These are phyloP conservation scores for Otolemur crassicaudatus DNA, from an alignment of 2,797 vertebrate genomes.

Conservation along the genomic window DNA sequence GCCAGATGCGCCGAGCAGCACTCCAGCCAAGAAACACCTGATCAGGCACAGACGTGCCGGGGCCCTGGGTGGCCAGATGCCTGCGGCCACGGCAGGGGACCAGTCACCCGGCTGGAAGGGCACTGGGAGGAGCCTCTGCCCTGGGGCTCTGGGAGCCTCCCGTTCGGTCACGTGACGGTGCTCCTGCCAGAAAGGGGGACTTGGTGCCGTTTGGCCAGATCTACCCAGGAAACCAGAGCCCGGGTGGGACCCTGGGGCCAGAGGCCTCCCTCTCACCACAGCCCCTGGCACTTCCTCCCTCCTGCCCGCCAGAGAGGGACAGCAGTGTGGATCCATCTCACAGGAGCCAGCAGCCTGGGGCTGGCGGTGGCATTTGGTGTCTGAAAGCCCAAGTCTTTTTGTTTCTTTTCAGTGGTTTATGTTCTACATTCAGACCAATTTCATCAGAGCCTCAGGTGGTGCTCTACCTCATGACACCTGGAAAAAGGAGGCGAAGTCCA, in stretches of 20 bases:
- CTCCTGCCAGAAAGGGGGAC: neutral
- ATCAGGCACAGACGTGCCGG: conserved; percentile 73
- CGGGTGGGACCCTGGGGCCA: neutral
- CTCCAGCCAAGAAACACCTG: conserved; percentile 83
- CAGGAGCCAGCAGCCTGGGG: conserved; percentile 39
- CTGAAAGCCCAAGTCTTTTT: neutral
- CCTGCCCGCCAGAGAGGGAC: neutral
- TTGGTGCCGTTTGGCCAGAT: neutral
- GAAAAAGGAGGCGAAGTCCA: neutral
- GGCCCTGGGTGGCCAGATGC: neutral
- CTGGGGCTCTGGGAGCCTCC: conserved; percentile 47
- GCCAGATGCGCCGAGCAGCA: conserved; percentile 80
- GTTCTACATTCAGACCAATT: conserved; percentile 38
- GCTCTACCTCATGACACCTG: neutral
- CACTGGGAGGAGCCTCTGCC: conserved; percentile 50
- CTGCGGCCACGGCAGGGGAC: conserved; percentile 60
- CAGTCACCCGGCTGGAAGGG: conserved; percentile 70
- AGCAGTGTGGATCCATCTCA: neutral
- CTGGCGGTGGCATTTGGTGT: conserved; percentile 18
- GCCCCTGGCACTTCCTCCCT: neutral
- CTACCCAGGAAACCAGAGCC: conserved; percentile 7
- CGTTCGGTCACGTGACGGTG: neutral
- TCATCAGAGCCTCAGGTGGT: conserved; percentile 46
- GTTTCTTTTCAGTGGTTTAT: conserved; percentile 21
- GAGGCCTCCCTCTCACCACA: neutral